Evolutionary conservation across 1,140 invertebrate genomes (phyloP).

Genomic region (Papilio helenus): DNA sequence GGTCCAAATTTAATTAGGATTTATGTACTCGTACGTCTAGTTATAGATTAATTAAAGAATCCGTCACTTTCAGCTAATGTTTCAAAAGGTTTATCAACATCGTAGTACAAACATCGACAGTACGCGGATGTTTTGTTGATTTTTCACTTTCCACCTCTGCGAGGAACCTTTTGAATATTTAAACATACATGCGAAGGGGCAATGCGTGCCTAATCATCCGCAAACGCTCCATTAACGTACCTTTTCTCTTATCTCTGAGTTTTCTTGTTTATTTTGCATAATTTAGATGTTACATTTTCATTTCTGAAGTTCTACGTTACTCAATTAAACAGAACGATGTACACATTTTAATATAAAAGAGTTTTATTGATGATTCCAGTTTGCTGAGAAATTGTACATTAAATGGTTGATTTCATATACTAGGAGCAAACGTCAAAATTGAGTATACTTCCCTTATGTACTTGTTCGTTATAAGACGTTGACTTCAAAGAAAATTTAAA

Average conservation of each 20-base stretch:
- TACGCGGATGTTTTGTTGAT: background rate
- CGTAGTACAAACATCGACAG: background rate
- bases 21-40: background rate
- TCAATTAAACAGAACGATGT: no score
- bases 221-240: conserved; percentile 3
- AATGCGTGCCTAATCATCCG: conserved; percentile 18
- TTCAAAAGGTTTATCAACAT: background rate
- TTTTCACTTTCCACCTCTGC: background rate
- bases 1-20: background rate
- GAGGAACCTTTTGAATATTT: conserved; percentile 20
- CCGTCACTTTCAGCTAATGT: background rate
- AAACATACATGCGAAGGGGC: conserved; percentile 4
- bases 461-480: background rate
- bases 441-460: background rate
- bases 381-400: background rate
- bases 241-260: conserved; percentile 15
- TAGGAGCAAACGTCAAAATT: background rate
- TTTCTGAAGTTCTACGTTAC: background rate
- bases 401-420: background rate
- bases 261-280: conserved; percentile 26
- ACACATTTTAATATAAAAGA: no score
- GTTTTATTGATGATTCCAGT: background rate
- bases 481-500: conserved; percentile 17
- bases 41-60: background rate
- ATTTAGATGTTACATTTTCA: conserved; percentile 16